Evolutionary conservation across 2,797 vertebrate genomes (phyloP).

Genomic region (Phrynocephalus forsythii): DNA sequence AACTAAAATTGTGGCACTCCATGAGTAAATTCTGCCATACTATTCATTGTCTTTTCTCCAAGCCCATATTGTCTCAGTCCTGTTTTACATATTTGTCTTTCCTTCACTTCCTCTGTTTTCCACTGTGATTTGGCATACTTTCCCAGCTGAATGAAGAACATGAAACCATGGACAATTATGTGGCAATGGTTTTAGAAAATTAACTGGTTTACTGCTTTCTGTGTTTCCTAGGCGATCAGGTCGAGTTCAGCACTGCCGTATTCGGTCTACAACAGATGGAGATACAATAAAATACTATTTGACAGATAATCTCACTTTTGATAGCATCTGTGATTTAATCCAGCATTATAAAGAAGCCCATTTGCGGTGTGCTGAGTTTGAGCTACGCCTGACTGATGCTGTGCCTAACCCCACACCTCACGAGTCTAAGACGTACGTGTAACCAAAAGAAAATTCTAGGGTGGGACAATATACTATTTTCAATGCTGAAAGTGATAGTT

Average conservation of each 20-base stretch:
- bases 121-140: neutral
- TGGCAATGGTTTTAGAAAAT: constrained; percentile 5
- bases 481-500: neutral
- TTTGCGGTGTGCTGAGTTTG: constrained; percentile 92
- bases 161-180: neutral
- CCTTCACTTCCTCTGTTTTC: neutral
- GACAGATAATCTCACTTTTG: constrained; percentile 91
- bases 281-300: constrained; percentile 84
- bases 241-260: constrained; percentile 93
- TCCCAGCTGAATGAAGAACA: neutral
- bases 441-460: constrained; percentile 42
- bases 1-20: neutral
- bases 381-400: constrained; percentile 90
- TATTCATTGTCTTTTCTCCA: neutral
- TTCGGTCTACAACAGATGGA: constrained; percentile 85
- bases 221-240: constrained; percentile 84
- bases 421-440: constrained; percentile 84
- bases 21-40: neutral
- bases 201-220: neutral
- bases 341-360: constrained; percentile 92
- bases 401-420: constrained; percentile 90
- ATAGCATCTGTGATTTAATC: constrained; percentile 87
- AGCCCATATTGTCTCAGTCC: neutral
- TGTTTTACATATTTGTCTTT: neutral
- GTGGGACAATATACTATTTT: constrained; percentile 16